phyloP scores from a whole-genome alignment of 1,140 invertebrate genomes.

The Gonioctena quinquepunctata region DNA sequence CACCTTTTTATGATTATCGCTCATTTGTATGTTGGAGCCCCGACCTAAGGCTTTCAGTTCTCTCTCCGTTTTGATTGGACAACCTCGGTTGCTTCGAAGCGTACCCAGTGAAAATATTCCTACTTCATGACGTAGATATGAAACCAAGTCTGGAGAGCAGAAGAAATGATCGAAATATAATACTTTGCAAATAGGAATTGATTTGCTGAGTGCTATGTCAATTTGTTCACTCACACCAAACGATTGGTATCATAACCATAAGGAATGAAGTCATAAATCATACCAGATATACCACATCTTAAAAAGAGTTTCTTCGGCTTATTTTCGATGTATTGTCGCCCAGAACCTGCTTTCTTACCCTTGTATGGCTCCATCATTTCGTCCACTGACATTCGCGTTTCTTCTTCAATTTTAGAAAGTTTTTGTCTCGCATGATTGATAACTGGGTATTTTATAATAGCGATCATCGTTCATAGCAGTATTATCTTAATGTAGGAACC shows the following conservation, averaged over 20 bases:
- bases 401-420: background rate
- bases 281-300: background rate
- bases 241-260: conserved; percentile 3
- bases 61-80: too few relatives aligned
- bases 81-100: background rate
- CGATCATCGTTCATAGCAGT: too few relatives aligned
- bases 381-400: background rate
- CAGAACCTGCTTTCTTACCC: background rate
- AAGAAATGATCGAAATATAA: background rate
- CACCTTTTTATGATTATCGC: background rate
- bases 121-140: background rate
- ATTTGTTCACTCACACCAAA: too few relatives aligned
- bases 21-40: background rate
- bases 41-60: background rate
- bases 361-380: background rate
- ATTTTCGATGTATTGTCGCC: background rate
- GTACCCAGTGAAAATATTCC: background rate
- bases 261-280: background rate
- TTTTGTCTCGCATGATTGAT: too few relatives aligned
- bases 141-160: background rate
- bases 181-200: background rate
- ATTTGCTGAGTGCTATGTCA: background rate
- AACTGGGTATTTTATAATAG: too few relatives aligned
- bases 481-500: too few relatives aligned
- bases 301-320: conserved; percentile 18